Base-by-base conservation (phyloP, 1,140 invertebrate species). In the Littorina saxatilis region DNA sequence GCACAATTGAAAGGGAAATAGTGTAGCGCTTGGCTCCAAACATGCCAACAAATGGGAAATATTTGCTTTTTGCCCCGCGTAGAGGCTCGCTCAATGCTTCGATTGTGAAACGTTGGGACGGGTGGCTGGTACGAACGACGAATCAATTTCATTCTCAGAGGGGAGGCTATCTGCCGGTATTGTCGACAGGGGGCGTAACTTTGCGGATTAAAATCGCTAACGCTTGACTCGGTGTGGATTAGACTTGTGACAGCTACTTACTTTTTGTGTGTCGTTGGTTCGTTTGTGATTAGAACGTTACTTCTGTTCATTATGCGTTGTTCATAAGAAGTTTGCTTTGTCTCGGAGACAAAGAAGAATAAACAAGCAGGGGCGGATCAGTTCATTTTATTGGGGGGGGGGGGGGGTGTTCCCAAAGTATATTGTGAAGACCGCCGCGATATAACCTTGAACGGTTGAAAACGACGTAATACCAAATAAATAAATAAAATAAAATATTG, bases 11-110 rank as follows among this genome's bases (percentile, higher is more conserved):
- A 2, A 27, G 20, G 76, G 76, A 43, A 61, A 61, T 43, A 29
- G 55, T 63, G 76, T 40, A 40, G 39, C 55, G 35, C 76, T 75
- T 32, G 35, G n/a, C 1, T 32, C 43, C 63, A 61, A 37, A 63
- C 76, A 78, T 39, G 52, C 76, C 76, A 78, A 78, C 76, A 78
- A 78, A 78, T 78, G 58, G 76, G 76, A 78, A 78, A 78, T 78
- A 78, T 78, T 78, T 78, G 76, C 76, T 63, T 78, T 78, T 39
- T 40, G 74, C 52, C 9, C 52, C 7, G 15, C 35, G 13, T 58
- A 13, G n/a, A 27, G 9, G 20, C 20, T n/a, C 55, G n/a, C 32
- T 78, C 76, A 78, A 63, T 78, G 58, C 55, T 23, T 52, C 39
- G 37, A 78, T 63, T 78, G 76, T 78, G 35, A 9, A 20, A 23